These are phyloP conservation scores for Drosophila ananassae DNA, from an alignment of 1,140 invertebrate species.

Conservation along the genomic window DNA sequence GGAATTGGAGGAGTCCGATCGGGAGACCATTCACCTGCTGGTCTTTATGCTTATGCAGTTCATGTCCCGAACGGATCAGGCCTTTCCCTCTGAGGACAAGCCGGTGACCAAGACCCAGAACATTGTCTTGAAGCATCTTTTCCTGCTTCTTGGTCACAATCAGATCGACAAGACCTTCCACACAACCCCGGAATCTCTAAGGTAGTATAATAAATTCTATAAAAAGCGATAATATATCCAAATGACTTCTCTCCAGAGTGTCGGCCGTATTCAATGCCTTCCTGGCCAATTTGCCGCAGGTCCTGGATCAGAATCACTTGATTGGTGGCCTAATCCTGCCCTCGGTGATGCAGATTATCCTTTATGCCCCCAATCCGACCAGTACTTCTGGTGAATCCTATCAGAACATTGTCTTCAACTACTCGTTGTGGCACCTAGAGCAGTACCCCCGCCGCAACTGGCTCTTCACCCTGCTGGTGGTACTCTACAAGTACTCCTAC, in stretches of 20 bases:
- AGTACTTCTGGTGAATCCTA: constrained; percentile 83
- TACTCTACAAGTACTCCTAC: constrained; percentile 99
- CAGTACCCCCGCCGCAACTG: constrained; percentile 93
- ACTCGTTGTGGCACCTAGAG: constrained; percentile 95
- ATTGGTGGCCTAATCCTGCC: constrained; percentile 95
- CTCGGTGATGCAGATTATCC: constrained; percentile 92
- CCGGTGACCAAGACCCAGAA: constrained; percentile 90
- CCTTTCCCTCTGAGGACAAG: constrained; percentile 94
- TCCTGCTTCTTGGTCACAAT: constrained; percentile 96
- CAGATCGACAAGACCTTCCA: constrained; percentile 95
- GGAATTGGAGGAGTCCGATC: constrained; percentile 96
- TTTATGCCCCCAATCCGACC: constrained; percentile 92
- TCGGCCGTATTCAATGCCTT: constrained; percentile 98
- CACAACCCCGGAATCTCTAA: constrained; percentile 93
- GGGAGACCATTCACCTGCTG: constrained; percentile 97
- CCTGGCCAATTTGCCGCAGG: constrained; percentile 95
- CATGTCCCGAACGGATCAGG: constrained; percentile 90
- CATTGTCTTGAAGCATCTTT: constrained; percentile 96
- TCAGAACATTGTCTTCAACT: constrained; percentile 85
- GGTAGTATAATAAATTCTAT: constrained; percentile 85
- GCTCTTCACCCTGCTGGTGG: constrained; percentile 96
- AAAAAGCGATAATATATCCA: background rate
- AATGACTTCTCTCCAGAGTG: constrained; percentile 63
- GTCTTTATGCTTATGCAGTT: constrained; percentile 98
- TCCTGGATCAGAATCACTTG: constrained; percentile 96